Conservation (phyloP, 2,888 invertebrate species). For the Charanyca ferruginea region DNA sequence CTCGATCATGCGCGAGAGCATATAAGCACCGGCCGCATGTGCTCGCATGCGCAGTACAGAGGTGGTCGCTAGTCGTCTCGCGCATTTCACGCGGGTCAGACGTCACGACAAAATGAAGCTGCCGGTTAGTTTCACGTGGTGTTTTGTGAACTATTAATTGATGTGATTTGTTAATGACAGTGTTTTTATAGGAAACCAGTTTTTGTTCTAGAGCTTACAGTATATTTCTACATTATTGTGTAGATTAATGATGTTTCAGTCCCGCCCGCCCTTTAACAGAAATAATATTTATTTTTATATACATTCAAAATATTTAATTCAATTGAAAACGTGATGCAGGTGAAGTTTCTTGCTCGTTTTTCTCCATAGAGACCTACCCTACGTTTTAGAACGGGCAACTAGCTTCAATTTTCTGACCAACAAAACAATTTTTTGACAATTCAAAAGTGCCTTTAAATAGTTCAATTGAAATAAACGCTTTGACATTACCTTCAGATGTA, state of each 20-base stretch:
- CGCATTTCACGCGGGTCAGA: slow-evolving; percentile 25
- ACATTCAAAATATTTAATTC: neutral
- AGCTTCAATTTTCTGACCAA: too few relatives aligned
- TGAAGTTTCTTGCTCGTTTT: too few relatives aligned
- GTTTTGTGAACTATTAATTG: slow-evolving; percentile 36
- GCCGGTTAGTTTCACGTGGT: slow-evolving; percentile 59
- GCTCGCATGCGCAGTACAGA: slow-evolving; percentile 47
- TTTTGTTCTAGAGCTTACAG: neutral
- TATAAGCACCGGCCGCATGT: slow-evolving; percentile 52
- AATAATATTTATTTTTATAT: neutral
- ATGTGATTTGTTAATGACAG: slow-evolving; percentile 11
- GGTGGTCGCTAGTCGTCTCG: slow-evolving; percentile 37
- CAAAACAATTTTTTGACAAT: too few relatives aligned
- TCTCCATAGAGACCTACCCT: too few relatives aligned
- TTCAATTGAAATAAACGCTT: too few relatives aligned
- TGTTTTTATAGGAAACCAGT: neutral
- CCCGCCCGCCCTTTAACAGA: slow-evolving; percentile 1
- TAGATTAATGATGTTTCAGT: slow-evolving; percentile 9
- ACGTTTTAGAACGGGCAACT: too few relatives aligned
- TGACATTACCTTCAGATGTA: too few relatives aligned
- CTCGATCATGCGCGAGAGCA: slow-evolving; percentile 59
- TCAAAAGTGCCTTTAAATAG: too few relatives aligned
- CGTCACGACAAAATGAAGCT: slow-evolving; percentile 59
- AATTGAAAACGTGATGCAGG: neutral
- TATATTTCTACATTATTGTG: neutral